phyloP scores from a whole-genome alignment of 2,888 invertebrate genomes.

The Branchellion lobata region DNA sequence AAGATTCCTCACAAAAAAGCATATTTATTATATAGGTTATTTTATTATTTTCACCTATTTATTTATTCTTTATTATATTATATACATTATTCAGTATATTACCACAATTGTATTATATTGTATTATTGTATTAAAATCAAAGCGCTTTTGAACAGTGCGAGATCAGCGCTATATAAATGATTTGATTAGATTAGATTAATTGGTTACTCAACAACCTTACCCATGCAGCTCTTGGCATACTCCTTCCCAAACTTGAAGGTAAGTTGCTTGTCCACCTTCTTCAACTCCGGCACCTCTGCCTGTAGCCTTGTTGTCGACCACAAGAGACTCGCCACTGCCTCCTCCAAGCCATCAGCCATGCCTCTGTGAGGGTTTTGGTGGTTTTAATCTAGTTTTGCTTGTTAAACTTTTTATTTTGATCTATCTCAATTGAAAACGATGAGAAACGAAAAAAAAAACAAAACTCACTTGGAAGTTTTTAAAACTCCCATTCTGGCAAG shows the following conservation, averaged over 20 bases:
- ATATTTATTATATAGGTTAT: too few relatives aligned
- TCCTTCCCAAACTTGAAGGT: slow-evolving; percentile 88
- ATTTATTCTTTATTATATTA: too few relatives aligned
- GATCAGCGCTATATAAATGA: too few relatives aligned
- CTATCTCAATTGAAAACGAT: too few relatives aligned
- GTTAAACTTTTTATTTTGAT: not conserved
- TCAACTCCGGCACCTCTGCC: slow-evolving; percentile 69
- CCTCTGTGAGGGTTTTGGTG: slow-evolving; percentile 63
- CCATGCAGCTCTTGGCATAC: slow-evolving; percentile 64
- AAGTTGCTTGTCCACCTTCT: slow-evolving; percentile 80
- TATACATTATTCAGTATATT: too few relatives aligned
- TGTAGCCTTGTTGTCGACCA: slow-evolving; percentile 91
- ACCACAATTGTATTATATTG: too few relatives aligned
- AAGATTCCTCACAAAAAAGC: too few relatives aligned
- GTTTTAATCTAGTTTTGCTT: not conserved
- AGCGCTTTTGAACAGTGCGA: too few relatives aligned
- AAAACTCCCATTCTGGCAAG: slow-evolving; percentile 90
- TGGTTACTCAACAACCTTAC: not conserved
- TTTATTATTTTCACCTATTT: too few relatives aligned
- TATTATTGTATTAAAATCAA: too few relatives aligned
- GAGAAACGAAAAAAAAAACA: too few relatives aligned
- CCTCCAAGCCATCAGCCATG: slow-evolving; percentile 88
- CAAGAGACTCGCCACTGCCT: slow-evolving; percentile 90
- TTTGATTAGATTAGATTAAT: too few relatives aligned
- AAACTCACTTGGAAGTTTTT: slow-evolving; percentile 60